A percentile compares a stretch with the other conserved stretches of the same genome.
These are phyloP conservation scores for Hirtodrosophila cameraria DNA, from an alignment of 2,888 invertebrate species.

Conservation along the genomic window DNA sequence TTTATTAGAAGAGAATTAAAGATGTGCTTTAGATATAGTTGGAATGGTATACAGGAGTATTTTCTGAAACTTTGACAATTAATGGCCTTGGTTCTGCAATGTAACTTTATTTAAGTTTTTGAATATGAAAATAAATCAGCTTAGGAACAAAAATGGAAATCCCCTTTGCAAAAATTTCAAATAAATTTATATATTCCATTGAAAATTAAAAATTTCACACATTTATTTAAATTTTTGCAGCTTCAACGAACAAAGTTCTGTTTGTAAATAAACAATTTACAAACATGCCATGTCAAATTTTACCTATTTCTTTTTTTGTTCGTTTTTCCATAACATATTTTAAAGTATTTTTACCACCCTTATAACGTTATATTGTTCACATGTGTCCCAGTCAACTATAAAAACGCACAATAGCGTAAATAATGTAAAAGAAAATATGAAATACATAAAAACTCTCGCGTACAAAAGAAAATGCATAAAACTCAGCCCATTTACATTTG, in stretches of 20 bases:
- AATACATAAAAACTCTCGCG: constrained; percentile 72
- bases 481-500: constrained; percentile 4
- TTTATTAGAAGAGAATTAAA: too few species aligned
- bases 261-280: background rate
- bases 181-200: background rate
- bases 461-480: constrained; percentile 59
- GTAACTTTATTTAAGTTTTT: too few species aligned
- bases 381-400: constrained; percentile 66
- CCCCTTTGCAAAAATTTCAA: too few species aligned
- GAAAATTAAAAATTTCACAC: background rate
- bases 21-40: too few species aligned
- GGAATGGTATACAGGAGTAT: too few species aligned
- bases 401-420: constrained; percentile 63
- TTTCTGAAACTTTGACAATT: too few species aligned
- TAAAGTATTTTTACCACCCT: constrained; percentile 18
- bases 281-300: constrained; percentile 3
- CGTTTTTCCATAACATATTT: constrained; percentile 5
- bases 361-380: constrained; percentile 20
- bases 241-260: too few species aligned
- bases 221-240: background rate
- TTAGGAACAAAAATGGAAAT: too few species aligned
- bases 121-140: too few species aligned
- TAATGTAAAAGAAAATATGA: constrained; percentile 58
- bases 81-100: too few species aligned
- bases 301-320: constrained; percentile 2